Conservation (phyloP, 2,797 vertebrate species). For the Melopsittacus undulatus region DNA sequence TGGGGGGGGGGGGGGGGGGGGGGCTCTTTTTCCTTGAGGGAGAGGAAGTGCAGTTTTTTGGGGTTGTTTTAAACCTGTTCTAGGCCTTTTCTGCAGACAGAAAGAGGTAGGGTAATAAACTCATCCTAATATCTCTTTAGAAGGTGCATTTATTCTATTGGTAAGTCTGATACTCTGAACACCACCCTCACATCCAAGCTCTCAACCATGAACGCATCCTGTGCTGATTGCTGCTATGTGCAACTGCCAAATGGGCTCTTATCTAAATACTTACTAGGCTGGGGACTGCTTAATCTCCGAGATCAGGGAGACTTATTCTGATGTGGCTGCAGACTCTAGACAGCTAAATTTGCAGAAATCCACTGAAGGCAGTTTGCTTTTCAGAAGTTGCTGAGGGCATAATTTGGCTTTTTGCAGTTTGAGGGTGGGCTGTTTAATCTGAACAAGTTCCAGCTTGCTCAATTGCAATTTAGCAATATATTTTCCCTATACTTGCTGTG, state of each 20-base stretch:
- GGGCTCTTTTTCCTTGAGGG: not conserved
- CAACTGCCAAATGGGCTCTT: conserved; percentile 45
- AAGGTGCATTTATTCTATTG: not conserved
- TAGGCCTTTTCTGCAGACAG: not conserved
- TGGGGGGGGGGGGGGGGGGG: not conserved
- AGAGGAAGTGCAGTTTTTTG: too few species aligned
- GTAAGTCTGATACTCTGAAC: not conserved
- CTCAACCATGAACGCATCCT: not conserved
- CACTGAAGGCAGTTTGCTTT: conserved; percentile 51
- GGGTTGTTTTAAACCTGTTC: not conserved
- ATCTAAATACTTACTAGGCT: conserved; percentile 20
- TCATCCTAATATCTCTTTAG: not conserved
- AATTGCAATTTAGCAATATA: conserved; percentile 35
- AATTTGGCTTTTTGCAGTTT: conserved; percentile 55
- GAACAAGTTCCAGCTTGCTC: conserved; percentile 59
- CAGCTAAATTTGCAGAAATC: conserved; percentile 55
- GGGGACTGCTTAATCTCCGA: conserved; percentile 35
- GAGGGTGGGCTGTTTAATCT: conserved; percentile 64
- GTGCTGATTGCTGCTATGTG: not conserved
- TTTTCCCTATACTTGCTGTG: conserved; percentile 22
- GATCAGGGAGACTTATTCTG: conserved; percentile 60
- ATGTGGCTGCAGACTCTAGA: conserved; percentile 66
- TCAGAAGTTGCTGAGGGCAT: conserved; percentile 52
- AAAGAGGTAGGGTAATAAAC: not conserved
- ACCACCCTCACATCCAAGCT: not conserved